phyloP scores from a whole-genome alignment of 2,113 vertebrate species.

The Aegithalos caudatus region DNA sequence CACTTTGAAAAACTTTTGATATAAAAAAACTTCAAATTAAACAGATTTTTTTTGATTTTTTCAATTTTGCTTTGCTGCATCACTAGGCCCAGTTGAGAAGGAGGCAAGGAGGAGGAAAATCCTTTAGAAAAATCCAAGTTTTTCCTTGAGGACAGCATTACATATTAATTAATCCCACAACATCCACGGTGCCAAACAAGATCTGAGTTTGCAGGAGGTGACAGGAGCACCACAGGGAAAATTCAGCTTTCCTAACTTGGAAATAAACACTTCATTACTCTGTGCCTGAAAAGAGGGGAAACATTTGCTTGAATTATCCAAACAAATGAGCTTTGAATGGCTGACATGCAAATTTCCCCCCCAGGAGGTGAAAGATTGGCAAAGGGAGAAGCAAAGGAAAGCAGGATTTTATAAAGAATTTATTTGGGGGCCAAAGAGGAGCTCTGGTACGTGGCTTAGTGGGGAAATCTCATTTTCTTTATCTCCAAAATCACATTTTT shows the following conservation, averaged over 20 bases:
- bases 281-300: background rate
- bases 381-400: background rate
- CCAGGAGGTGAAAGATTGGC: background rate
- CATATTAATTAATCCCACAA: background rate
- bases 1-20: background rate
- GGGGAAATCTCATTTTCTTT: background rate
- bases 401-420: background rate
- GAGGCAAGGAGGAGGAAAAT: background rate
- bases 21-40: background rate
- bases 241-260: background rate
- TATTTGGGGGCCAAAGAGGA: background rate
- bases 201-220: background rate
- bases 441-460: background rate
- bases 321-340: background rate
- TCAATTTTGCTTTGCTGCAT: rapidly evolving
- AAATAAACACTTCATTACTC: background rate
- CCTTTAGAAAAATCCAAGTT: background rate
- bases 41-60: background rate
- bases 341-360: background rate
- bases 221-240: background rate
- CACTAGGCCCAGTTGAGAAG: background rate
- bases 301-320: slow-evolving; percentile 4
- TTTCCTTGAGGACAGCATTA: background rate
- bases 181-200: background rate
- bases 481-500: background rate